A percentile compares a stretch with the other conserved stretches of the same genome.
Conservation (phyloP, 2,888 invertebrate genomes). For the Drosophila peninsularis region DNA sequence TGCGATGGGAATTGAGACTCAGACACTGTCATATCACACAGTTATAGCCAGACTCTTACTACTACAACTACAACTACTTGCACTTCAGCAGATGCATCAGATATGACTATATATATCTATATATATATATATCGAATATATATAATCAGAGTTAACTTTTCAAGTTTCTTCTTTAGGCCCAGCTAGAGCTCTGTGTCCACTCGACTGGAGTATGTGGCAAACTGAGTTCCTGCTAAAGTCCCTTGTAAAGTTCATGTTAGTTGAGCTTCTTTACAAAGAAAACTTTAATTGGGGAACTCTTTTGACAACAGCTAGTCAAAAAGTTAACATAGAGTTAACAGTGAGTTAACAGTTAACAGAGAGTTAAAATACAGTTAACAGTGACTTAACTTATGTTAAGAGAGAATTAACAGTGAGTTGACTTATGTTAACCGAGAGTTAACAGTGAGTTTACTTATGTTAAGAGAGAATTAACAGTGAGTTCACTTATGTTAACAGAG, state of each 20-base stretch:
- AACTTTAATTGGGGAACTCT: too few species aligned
- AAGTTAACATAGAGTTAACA: not conserved
- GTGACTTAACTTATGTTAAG: too few species aligned
- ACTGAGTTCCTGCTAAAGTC: not conserved
- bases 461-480: too few species aligned
- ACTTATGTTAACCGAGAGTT: not conserved
- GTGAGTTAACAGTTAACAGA: too few species aligned
- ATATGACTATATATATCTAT: conserved; percentile 8
- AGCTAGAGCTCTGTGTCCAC: not conserved
- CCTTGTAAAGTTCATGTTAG: conserved; percentile 5
- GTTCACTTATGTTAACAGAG: too few species aligned
- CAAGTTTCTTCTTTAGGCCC: not conserved
- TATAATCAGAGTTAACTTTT: conserved; percentile 23
- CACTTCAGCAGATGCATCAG: conserved; percentile 26
- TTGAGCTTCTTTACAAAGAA: not conserved
- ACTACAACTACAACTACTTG: conserved; percentile 13
- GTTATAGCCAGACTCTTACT: conserved; percentile 15
- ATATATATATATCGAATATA: conserved; percentile 11
- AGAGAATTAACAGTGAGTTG: not conserved
- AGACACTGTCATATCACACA: conserved; percentile 47
- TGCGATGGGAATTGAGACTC: conserved; percentile 14
- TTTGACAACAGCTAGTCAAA: too few species aligned
- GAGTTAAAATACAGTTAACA: too few species aligned
- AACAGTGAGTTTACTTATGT: too few species aligned
- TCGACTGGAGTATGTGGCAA: not conserved